Percentiles rank a stretch among this genome's conserved stretches.
Evolutionary conservation across 2,888 invertebrate species (phyloP).

Genomic region (Chrysolina haemoptera): DNA sequence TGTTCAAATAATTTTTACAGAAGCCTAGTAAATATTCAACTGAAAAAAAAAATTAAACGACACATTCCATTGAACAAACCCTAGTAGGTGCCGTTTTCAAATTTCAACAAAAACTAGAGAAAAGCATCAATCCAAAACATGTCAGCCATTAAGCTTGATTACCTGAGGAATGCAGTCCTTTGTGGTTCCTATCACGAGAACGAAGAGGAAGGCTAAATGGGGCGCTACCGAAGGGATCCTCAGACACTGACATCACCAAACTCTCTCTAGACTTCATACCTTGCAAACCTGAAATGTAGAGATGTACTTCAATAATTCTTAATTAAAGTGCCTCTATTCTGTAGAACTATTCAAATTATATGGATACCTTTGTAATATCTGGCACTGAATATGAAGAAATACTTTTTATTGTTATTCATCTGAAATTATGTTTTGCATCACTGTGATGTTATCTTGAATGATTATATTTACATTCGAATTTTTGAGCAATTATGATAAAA

Average conservation of each 20-base stretch:
- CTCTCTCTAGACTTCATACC: constrained; percentile 81
- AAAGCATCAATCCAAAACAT: constrained; percentile 5
- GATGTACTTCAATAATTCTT: no score
- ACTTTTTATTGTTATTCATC: background rate
- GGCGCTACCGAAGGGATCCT: constrained; percentile 87
- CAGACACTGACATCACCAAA: constrained; percentile 78
- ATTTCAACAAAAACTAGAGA: constrained; percentile 14
- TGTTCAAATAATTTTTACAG: background rate
- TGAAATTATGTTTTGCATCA: background rate
- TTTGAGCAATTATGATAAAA: constrained; percentile 13
- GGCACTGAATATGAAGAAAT: background rate
- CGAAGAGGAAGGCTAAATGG: constrained; percentile 81
- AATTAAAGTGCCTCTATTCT: no score
- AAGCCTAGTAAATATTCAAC: background rate
- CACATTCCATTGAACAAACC: constrained; percentile 10
- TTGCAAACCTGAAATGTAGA: constrained; percentile 23
- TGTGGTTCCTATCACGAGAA: constrained; percentile 65
- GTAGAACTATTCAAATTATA: no score
- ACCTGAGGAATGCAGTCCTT: constrained; percentile 70
- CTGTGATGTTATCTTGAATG: constrained; percentile 26
- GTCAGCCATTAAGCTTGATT: constrained; percentile 60
- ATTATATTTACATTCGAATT: constrained; percentile 38
- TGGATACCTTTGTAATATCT: background rate
- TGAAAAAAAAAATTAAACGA: background rate
- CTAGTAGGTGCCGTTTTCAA: background rate